These are phyloP conservation scores for Copidosoma floridanum DNA, from an alignment of 1,140 invertebrate genomes.

Conservation along the genomic window DNA sequence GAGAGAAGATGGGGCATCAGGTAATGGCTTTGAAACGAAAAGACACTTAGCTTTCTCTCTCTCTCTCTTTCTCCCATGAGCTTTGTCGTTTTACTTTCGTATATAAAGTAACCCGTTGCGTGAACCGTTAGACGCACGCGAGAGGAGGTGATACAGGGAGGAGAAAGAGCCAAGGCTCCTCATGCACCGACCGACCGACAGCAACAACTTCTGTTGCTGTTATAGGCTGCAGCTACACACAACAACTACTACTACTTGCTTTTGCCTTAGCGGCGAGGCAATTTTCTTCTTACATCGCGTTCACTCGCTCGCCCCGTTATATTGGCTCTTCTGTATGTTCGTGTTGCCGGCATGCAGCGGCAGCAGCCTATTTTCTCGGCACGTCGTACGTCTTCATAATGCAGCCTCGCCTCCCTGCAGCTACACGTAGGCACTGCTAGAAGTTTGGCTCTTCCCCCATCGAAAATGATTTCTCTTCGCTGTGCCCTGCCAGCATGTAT, in stretches of 20 bases:
- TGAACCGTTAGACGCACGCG: conserved; percentile 28
- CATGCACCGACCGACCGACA: neutral
- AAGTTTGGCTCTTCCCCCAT: no score
- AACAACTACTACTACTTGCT: no score
- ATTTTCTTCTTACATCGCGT: conserved; percentile 13
- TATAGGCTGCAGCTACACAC: neutral
- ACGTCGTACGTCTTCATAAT: conserved; percentile 24
- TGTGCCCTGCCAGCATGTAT: neutral
- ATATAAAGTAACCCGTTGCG: conserved; percentile 18
- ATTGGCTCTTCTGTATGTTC: no score
- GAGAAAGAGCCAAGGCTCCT: neutral
- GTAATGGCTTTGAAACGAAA: conserved; percentile 24
- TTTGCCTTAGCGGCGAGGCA: no score
- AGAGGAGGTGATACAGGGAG: no score
- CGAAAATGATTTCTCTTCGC: neutral
- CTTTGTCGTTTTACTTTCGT: conserved; percentile 25
- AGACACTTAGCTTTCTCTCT: no score
- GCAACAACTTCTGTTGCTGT: no score
- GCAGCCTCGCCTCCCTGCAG: neutral
- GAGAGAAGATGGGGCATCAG: no score
- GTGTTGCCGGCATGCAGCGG: conserved; percentile 7
- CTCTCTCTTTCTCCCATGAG: no score
- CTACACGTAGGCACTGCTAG: no score
- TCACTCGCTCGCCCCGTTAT: neutral
- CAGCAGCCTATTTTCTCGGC: conserved; percentile 24